phyloP scores from a whole-genome alignment of 2,113 vertebrate genomes.

The Caranx ignobilis region DNA sequence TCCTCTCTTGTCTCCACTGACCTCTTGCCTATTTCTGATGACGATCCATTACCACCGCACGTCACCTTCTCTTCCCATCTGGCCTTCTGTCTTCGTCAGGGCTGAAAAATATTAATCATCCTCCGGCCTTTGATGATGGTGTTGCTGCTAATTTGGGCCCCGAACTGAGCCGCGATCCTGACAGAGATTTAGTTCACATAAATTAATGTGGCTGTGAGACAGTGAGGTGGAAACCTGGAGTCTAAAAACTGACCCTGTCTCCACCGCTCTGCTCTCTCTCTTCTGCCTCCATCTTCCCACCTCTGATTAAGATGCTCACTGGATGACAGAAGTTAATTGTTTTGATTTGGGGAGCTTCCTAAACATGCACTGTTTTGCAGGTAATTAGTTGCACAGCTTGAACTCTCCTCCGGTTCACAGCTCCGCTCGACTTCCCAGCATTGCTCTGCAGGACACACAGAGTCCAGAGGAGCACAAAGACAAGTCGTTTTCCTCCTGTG shows the following conservation, averaged over 20 bases:
- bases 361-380: conserved; percentile 7
- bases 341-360: background rate
- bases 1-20: conserved; percentile 1
- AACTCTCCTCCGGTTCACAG: background rate
- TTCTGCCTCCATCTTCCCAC: background rate
- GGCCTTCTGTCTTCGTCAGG: conserved; percentile 46
- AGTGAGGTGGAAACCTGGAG: conserved; percentile 36
- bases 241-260: conserved; percentile 34
- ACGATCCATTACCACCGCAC: conserved; percentile 25
- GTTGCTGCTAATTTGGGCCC: conserved; percentile 64
- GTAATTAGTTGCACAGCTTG: conserved; percentile 45
- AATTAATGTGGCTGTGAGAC: conserved; percentile 45
- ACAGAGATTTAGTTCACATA: conserved; percentile 50
- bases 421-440: conserved; percentile 5
- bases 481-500: background rate
- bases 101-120: conserved; percentile 56
- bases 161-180: conserved; percentile 25
- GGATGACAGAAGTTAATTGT: conserved; percentile 13
- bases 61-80: conserved; percentile 25
- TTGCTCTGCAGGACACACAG: background rate
- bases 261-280: background rate
- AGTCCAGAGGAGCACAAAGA: background rate
- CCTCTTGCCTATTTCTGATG: conserved; percentile 34
- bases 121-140: conserved; percentile 45
- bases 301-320: conserved; percentile 29